Evolutionary conservation across 1,140 invertebrate species (phyloP).

Genomic region (Pogonomyrmex barbatus): DNA sequence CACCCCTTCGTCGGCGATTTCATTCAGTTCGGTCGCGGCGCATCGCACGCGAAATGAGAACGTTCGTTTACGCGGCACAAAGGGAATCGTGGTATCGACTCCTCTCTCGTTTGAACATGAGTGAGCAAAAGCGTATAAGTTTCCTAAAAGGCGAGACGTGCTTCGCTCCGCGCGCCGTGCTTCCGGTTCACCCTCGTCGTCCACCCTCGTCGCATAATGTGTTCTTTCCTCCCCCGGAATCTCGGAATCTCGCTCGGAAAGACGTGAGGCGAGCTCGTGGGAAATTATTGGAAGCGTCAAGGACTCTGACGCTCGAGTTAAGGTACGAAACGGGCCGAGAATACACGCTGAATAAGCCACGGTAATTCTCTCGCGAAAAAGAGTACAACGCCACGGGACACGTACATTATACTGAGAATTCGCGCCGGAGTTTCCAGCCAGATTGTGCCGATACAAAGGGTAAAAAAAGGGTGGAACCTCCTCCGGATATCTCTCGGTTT

Average conservation of each 20-base stretch:
- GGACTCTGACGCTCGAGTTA: constrained; percentile 46
- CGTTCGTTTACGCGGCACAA: constrained; percentile 69
- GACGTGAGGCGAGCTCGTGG: constrained; percentile 32
- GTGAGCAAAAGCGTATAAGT: constrained; percentile 7
- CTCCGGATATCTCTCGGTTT: constrained; percentile 23
- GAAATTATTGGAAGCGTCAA: constrained; percentile 41
- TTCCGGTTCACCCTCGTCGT: constrained; percentile 8
- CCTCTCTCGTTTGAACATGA: constrained; percentile 8
- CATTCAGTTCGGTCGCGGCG: constrained; percentile 64
- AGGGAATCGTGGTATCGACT: constrained; percentile 37
- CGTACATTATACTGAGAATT: constrained; percentile 29
- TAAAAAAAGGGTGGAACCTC: constrained; percentile 33
- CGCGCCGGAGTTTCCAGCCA: constrained; percentile 29
- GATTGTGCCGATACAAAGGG: constrained; percentile 35
- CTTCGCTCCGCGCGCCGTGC: neutral
- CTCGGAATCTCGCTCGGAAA: neutral
- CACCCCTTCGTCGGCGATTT: constrained; percentile 51
- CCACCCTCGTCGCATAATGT: constrained; percentile 1
- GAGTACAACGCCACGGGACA: neutral
- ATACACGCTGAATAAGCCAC: constrained; percentile 34
- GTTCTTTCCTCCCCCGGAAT: neutral
- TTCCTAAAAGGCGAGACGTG: constrained; percentile 36
- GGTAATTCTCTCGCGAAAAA: constrained; percentile 26
- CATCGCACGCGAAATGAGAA: constrained; percentile 68
- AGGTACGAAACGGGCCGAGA: constrained; percentile 38